Evolutionary conservation across 2,113 vertebrate genomes (phyloP).

Genomic region (human): DNA sequence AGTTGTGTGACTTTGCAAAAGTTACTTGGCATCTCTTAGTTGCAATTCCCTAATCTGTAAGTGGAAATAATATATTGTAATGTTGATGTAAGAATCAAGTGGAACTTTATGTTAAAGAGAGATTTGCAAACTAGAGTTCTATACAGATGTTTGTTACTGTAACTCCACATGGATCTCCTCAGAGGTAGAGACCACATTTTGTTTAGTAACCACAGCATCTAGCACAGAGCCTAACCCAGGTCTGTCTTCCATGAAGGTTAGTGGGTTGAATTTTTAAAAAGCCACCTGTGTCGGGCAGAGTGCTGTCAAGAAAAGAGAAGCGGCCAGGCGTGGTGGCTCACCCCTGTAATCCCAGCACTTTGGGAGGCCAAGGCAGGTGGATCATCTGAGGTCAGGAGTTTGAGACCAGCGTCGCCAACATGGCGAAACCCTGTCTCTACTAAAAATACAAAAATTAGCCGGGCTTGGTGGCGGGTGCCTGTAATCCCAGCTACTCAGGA

Average conservation of each 20-base stretch:
- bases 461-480: too few species aligned
- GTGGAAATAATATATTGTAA: background rate
- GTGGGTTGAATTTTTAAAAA: background rate
- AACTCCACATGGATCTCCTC: background rate
- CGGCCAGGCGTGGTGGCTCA: too few species aligned
- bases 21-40: background rate
- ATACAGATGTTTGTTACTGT: background rate
- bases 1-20: background rate
- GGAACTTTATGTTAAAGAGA: background rate
- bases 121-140: background rate
- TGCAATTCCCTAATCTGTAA: background rate
- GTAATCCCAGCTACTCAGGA: too few species aligned
- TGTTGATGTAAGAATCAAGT: background rate
- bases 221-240: background rate
- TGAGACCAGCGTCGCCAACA: too few species aligned
- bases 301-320: background rate
- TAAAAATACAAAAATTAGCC: too few species aligned
- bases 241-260: background rate
- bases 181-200: background rate
- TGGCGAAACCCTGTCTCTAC: too few species aligned
- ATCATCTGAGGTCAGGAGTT: too few species aligned
- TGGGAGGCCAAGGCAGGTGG: too few species aligned
- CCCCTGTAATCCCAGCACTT: too few species aligned
- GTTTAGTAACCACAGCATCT: background rate
- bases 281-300: background rate